Evolutionary conservation across 35 echinoderm and acorn worm species (phyloP).

Genomic region (Ophioderma brevispina): DNA sequence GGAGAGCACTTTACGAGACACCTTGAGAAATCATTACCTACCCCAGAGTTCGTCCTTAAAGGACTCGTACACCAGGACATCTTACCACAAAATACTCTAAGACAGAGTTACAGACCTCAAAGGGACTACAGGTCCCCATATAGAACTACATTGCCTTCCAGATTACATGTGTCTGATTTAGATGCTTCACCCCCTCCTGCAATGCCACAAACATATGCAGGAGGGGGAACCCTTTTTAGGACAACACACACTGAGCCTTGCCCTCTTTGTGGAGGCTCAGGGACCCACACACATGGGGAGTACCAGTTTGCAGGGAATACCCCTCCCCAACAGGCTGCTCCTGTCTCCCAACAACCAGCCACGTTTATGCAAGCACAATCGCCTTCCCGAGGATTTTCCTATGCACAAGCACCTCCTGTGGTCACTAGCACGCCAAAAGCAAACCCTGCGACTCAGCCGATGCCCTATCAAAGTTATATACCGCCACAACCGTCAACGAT

Average conservation of each 20-base stretch:
- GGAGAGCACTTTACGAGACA: slow-evolving; percentile 42
- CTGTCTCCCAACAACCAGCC: not conserved
- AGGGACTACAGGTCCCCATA: not conserved
- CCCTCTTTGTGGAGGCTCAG: slow-evolving; percentile 51
- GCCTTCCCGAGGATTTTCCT: not conserved
- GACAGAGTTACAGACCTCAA: not conserved
- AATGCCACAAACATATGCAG: not conserved
- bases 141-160: not conserved
- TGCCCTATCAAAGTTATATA: not conserved
- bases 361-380: not conserved
- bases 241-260: slow-evolving; percentile 10
- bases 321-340: not conserved
- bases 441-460: not conserved
- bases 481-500: not conserved
- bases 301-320: not conserved
- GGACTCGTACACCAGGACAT: slow-evolving; percentile 27
- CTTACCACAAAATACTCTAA: too few relatives aligned
- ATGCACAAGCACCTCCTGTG: not conserved
- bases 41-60: not conserved
- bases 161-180: not conserved
- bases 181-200: not conserved
- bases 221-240: not conserved
- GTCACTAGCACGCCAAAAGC: not conserved
- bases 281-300: slow-evolving; percentile 40
- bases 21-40: slow-evolving; percentile 48